Evolutionary conservation across 2,888 invertebrate species (phyloP), one percentile per base, ranked within the genome.

Genomic region (Allacma fusca): DNA sequence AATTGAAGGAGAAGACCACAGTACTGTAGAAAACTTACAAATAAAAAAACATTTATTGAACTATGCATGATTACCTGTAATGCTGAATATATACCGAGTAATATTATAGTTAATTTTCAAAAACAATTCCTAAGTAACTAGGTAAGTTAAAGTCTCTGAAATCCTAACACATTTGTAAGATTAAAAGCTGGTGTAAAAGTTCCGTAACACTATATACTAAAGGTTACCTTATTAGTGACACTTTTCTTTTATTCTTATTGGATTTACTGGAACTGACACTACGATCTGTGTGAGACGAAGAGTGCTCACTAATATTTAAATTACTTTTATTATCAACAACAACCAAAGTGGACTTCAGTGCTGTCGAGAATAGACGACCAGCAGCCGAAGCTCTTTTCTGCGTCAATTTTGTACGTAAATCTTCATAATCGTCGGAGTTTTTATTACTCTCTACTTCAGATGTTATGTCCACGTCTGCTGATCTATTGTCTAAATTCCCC

Each of bases 321-420:
- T 34, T 59, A 34, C 59, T 59, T 62, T 73, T 59, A 43, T 29
- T 64, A 24, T 69, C 68, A 19, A 40, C 71, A 57, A 76, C 76
- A 62, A 76, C 76, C n/a, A 79, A 26, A 0, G 77, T 79, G 16
- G 74, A 74, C 28, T 77, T 76, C 16, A 79, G 62, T 4, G 79
- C 79, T 0, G 72, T 68, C 28, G 77, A 69, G 26, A 79, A 79
- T 0, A 79, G 26, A 40, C 79, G 65, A 34, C 77, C 74, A 12
- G 73, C 73, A 19, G 73, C 73, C 13, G 75, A 69, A 0, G 79
- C 77, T 57, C 79, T 28, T 40, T 77, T 79, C 67, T 79, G 79
- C 1, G 74, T 59, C 28, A 79, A 34, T 34, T 79, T 79, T 21
- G 75, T 75, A 34, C 79, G 74, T 29, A 79, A 64, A 43, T 79